A percentile compares a stretch with the other conserved stretches of the same genome.
Conservation (phyloP, 2,113 vertebrate species). For the Rhegmatorhina hoffmannsi region DNA sequence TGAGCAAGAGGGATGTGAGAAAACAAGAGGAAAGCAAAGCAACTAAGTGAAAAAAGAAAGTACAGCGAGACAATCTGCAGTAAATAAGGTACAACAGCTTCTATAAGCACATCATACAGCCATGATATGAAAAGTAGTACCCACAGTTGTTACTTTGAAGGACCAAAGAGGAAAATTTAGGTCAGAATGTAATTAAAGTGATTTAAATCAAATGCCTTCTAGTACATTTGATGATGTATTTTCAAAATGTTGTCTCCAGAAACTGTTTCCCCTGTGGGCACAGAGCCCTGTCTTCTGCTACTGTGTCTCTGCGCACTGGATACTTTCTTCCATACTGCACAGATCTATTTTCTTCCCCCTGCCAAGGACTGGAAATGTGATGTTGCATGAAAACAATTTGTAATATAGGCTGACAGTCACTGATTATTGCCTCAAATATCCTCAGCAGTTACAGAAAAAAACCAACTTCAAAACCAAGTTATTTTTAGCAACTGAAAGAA, state of each 20-base stretch:
- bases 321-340: background rate
- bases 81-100: background rate
- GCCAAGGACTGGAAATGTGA: background rate
- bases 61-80: background rate
- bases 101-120: background rate
- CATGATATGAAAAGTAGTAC: background rate
- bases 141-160: background rate
- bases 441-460: slow-evolving; percentile 1
- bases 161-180: background rate
- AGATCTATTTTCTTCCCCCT: background rate
- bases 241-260: background rate
- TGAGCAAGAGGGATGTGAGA: background rate
- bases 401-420: slow-evolving; percentile 16
- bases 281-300: background rate
- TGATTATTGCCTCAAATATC: slow-evolving; percentile 25
- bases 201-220: background rate
- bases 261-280: background rate
- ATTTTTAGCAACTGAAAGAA: slow-evolving; percentile 57
- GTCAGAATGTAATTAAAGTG: background rate
- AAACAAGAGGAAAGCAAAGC: background rate
- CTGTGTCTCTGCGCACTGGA: background rate
- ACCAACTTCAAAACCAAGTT: slow-evolving; percentile 25
- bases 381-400: background rate
- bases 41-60: background rate
- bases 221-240: background rate